phyloP scores from a whole-genome alignment of 2,888 invertebrate species.

The Drosophila neutralis region DNA sequence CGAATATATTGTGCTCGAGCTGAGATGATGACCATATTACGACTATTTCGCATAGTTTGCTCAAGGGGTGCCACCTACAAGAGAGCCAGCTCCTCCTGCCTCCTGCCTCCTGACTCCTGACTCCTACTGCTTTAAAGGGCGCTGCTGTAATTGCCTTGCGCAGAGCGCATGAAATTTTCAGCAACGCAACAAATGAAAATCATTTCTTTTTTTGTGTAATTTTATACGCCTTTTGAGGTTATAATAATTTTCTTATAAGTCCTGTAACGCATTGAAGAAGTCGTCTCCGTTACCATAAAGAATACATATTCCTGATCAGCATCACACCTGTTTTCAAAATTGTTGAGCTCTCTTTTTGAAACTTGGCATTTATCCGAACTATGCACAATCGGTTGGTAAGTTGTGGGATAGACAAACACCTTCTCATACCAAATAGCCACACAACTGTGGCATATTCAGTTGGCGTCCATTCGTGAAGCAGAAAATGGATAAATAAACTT shows the following conservation, averaged over 20 bases:
- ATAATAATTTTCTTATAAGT: background rate
- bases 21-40: constrained; percentile 58
- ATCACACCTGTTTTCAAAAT: background rate
- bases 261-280: background rate
- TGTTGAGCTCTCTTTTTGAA: background rate
- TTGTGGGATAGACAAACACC: too few species aligned
- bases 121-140: background rate
- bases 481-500: background rate
- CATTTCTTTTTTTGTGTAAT: constrained; percentile 25
- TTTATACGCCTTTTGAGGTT: background rate
- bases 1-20: constrained; percentile 46
- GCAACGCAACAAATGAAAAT: constrained; percentile 73
- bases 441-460: background rate
- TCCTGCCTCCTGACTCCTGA: background rate
- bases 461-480: background rate
- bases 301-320: background rate
- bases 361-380: background rate
- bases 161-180: constrained; percentile 71
- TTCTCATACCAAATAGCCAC: too few species aligned
- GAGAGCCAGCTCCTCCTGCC: background rate
- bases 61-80: constrained; percentile 4
- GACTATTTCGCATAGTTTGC: constrained; percentile 53
- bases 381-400: background rate
- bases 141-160: constrained; percentile 66
- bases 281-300: background rate